These are phyloP conservation scores for Scaptomyza cyrtandrae DNA, from an alignment of 2,888 invertebrate species.

Conservation along the genomic window DNA sequence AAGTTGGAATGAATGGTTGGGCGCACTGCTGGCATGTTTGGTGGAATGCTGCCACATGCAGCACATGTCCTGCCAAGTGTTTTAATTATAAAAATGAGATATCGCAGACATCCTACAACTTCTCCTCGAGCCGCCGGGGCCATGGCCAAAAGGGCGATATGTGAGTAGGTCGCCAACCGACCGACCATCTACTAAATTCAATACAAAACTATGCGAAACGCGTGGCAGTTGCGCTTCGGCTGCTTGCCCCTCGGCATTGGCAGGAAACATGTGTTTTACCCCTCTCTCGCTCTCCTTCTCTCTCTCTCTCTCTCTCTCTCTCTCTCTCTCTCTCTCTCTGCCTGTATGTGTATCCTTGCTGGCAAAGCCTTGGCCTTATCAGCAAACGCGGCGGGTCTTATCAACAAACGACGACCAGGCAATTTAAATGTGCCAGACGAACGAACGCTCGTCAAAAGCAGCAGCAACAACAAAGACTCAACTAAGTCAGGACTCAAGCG, in stretches of 20 bases:
- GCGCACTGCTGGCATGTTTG: constrained; percentile 63
- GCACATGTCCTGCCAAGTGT: constrained; percentile 80
- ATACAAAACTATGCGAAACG: constrained; percentile 76
- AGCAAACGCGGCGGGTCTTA: constrained; percentile 51
- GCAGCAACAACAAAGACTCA: constrained; percentile 21
- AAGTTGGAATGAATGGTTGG: constrained; percentile 44
- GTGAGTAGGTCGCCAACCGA: constrained; percentile 23
- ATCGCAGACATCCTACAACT: constrained; percentile 51
- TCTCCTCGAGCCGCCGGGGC: constrained; percentile 2
- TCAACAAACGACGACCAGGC: constrained; percentile 56
- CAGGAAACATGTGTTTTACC: constrained; percentile 64
- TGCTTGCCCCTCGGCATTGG: constrained; percentile 34
- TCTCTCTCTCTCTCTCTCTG: constrained; percentile 18
- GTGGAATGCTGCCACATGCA: constrained; percentile 65
- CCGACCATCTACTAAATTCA: constrained; percentile 46
- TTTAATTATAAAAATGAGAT: constrained; percentile 79
- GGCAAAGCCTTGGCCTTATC: constrained; percentile 51
- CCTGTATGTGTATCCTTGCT: constrained; percentile 24
- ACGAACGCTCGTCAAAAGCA: constrained; percentile 42
- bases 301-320: constrained; percentile 18
- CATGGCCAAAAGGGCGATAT: constrained; percentile 39
- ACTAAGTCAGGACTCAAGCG: not conserved
- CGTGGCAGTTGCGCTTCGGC: constrained; percentile 72
- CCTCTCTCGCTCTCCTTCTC: constrained; percentile 4
- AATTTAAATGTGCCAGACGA: constrained; percentile 64